Evolutionary conservation across 2,113 vertebrate genomes (phyloP), one percentile per base, ranked within the genome.

Genomic region (Microcebus griseorufus): DNA sequence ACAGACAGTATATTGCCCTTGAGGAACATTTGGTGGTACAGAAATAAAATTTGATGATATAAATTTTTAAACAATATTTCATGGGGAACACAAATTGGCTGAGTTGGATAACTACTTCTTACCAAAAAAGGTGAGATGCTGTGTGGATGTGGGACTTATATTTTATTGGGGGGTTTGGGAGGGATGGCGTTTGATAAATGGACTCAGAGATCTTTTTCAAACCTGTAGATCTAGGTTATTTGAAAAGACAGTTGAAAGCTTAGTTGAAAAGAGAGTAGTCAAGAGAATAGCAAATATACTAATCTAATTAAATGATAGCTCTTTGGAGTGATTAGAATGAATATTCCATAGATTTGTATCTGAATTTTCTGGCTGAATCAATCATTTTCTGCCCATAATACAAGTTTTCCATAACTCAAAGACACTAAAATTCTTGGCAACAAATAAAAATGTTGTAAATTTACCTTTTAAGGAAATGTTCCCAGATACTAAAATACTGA

Each of bases 41-140:
- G 29, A 83, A 93, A 75, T 70, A 78, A 53, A 48, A 88, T 86
- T 73, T 32, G 64, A 29, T 62, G 58, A 88, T 55, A 55, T 6
- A 70, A 69, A 55, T 82, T 90, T 65, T 13, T 51, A 85, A 95
- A 76, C 62, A 88, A 3, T 93, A 92, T 89, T 80, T 96, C 13
- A 85, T 88, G 27, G 58, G 12, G 32, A 89, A 82, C 67, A 95
- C 17, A 60, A 45, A 60, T 16, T 82, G 48, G 7, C 14, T 53
- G 29, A 82, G 17, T 67, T 81, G 27, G 22, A 92, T 3, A 81
- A 48, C 72, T 76, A 84, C 37, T 18, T 92, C 18, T 42, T 92
- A 51, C 10, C 25, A 25, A 88, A 84, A 65, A 51, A 23, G 51
- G 20, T 65, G 13, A 78, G 45, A 64, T 37, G 87, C 78, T 89